Base-by-base conservation (phyloP, 2,797 vertebrate species). In the Melanotaenia parkinsoni region DNA sequence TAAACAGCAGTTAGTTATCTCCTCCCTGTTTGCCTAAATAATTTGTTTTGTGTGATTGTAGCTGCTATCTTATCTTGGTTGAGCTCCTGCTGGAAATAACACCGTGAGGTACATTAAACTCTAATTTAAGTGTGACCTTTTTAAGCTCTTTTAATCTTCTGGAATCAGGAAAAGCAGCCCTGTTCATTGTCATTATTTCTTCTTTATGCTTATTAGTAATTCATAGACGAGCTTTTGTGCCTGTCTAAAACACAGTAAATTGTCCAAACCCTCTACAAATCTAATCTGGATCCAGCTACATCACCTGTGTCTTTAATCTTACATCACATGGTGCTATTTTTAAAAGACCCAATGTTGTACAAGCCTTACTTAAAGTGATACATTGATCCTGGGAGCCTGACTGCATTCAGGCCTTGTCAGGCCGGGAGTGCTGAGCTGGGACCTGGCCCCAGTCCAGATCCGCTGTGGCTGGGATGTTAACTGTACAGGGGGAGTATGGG, bases 71-170 rank as follows among this genome's bases (percentile, higher is more conserved):
- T 76, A 84, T 87, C 79, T 88, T 43, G 54, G 35, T 10, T 37
- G 35, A 65, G 81, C 84, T 74, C 60, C 35, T 37, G 57, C 67
- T 64, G 68, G 70, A 26, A 26, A 80, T 76, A 86, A 83, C 65
- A 54, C 73, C 71, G 69, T 82, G 74, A 76, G 76, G 58, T 58
- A 87, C 62, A 83, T 82, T 75, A 80, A 88, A 89, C 58, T 73
- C 76, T 50, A 76, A 67, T 81, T 87, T 85, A 66, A 82, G 56
- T 76, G 56, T 85, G 88, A 90, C 87, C 85, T 90, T 91, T 90
- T n/a, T 85, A 63, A 70, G 77, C 69, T 87, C 63, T 69, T 73
- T 81, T 90, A 81, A 83, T 86, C 76, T 70, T 57, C 71, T 67
- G n/a, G 56, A 81, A 62, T 77, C 61, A 24, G 70, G 45, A 77